These are phyloP conservation scores for Anguilla anguilla DNA, from an alignment of 2,797 vertebrate species.

Conservation along the genomic window DNA sequence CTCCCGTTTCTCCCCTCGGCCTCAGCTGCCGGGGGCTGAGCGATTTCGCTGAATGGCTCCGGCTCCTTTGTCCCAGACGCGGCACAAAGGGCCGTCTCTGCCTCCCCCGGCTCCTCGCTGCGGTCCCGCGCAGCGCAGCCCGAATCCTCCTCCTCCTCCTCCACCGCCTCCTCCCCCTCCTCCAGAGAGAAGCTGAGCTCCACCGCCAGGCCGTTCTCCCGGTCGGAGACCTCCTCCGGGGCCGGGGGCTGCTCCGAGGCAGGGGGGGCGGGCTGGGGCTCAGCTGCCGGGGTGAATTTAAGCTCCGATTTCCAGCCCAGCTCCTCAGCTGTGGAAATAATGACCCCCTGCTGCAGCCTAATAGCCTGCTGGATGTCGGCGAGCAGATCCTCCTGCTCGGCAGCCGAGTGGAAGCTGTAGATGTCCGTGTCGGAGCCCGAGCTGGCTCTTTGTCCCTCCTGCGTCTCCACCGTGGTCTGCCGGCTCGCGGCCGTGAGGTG, in stretches of 20 bases:
- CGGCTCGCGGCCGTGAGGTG: constrained; percentile 63
- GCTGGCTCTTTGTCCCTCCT: constrained; percentile 84
- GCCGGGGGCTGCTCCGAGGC: constrained; percentile 66
- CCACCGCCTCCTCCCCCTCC: constrained; percentile 33
- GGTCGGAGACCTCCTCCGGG: constrained; percentile 66
- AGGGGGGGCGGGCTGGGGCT: constrained; percentile 60
- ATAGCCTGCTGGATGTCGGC: constrained; percentile 96
- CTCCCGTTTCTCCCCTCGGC: constrained; percentile 48
- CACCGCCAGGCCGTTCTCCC: constrained; percentile 60
- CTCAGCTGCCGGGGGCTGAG: constrained; percentile 49
- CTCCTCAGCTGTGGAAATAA: constrained; percentile 55
- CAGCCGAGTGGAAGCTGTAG: constrained; percentile 95
- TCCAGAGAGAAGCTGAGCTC: constrained; percentile 41
- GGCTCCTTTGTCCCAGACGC: constrained; percentile 69
- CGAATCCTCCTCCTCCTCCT: constrained; percentile 43
- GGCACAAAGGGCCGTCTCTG: constrained; percentile 62
- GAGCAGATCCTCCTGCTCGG: constrained; percentile 94
- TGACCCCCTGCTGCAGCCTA: constrained; percentile 79
- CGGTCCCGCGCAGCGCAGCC: constrained; percentile 22
- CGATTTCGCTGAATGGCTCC: constrained; percentile 61
- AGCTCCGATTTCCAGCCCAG: constrained; percentile 65
- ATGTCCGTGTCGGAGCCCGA: constrained; percentile 96
- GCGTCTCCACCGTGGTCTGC: constrained; percentile 62
- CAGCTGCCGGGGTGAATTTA: constrained; percentile 65
- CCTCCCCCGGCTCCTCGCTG: constrained; percentile 15